Evolutionary conservation across 2,113 vertebrate genomes (phyloP).

Genomic region (Myiopsitta monachus): DNA sequence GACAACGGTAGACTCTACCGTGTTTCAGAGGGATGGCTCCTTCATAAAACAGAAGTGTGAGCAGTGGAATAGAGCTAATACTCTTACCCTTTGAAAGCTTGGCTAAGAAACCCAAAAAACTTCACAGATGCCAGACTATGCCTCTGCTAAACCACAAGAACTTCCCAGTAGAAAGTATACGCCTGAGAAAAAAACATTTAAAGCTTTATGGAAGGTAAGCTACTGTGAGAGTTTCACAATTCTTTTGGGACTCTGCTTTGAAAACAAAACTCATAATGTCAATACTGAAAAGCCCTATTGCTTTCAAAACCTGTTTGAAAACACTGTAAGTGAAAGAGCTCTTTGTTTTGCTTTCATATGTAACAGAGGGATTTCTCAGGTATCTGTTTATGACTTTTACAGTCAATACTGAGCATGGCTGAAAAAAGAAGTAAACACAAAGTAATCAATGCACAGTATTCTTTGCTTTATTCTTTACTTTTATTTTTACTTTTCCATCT

Average conservation of each 20-base stretch:
- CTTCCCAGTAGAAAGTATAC: neutral
- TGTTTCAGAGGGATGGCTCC: neutral
- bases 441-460: neutral
- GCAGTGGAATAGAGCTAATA: neutral
- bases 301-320: slow-evolving; percentile 34
- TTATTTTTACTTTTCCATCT: neutral
- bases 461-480: neutral
- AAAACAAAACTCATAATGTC: slow-evolving; percentile 35
- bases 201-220: slow-evolving; percentile 25
- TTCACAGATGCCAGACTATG: neutral
- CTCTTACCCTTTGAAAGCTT: neutral
- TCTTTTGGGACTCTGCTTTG: slow-evolving; percentile 34
- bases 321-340: neutral
- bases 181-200: neutral
- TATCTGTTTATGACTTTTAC: slow-evolving; percentile 23
- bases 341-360: slow-evolving; percentile 30
- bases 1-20: neutral
- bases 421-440: neutral
- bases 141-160: slow-evolving; percentile 11
- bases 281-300: slow-evolving; percentile 3
- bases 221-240: neutral
- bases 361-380: slow-evolving; percentile 30
- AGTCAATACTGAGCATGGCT: neutral
- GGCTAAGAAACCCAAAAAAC: neutral
- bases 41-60: neutral